Evolutionary conservation across 1,140 invertebrate genomes (phyloP), one percentile per base, ranked within the genome.

Genomic region (Cylas formicarius): DNA sequence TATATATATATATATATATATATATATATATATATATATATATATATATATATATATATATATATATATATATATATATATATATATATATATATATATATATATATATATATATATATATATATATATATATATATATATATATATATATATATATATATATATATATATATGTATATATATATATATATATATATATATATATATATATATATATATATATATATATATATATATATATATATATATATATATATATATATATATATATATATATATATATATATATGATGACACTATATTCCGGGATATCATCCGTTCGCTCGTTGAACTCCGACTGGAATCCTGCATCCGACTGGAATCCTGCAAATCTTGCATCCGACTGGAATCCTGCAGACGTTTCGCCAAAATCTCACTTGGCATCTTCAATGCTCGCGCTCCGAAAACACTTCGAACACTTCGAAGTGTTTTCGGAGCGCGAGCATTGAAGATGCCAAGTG

Each of bases 1-100:
- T 29, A 29, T 29, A 29, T 29, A 29, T 29, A 29, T 29, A 29
- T 29, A 29, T 29, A 29, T 29, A 29, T 29, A 29, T 29, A 29
- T 29, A 29, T 29, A 29, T 29, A 29, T 29, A 29, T 29, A 29
- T 29, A 29, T 29, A 29, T 29, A 29, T 29, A 29, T 29, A 29
- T 29, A 29, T 29, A 29, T 29, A 29, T 9, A 29, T 29, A 29
- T 29, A 29, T 29, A 29, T 29, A 29, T 29, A 29, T 29, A 29
- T 29, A 29, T 29, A 29, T 29, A 29, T 29, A 29, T 29, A 29
- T 29, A 29, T 29, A 29, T 29, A 29, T 29, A 29, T 29, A 29
- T 29, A 29, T 29, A 29, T 29, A 29, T 29, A 29, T 29, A 29
- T 29, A 29, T 29, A 29, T 29, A 29, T 29, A 29, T 29, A 29